Conservation (phyloP, 1,140 invertebrate genomes). For the Aphaenogaster ashmeadi region DNA sequence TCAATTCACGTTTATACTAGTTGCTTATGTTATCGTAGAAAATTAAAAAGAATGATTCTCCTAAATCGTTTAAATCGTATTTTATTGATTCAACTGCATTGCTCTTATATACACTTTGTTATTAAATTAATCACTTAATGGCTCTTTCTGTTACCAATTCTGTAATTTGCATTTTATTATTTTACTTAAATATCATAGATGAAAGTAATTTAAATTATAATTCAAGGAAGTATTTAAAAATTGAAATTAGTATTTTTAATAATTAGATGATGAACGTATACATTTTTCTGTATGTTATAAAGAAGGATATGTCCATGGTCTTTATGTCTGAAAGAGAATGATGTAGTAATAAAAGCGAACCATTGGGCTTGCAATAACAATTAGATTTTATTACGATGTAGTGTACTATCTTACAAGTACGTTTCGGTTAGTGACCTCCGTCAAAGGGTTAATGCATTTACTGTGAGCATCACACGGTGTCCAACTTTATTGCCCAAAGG, state of each 20-base stretch:
- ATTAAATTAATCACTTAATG: neutral
- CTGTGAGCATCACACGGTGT: neutral
- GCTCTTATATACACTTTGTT: too few relatives aligned
- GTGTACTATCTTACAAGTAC: neutral
- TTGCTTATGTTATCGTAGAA: too few relatives aligned
- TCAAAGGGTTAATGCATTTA: constrained; percentile 24
- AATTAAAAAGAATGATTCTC: too few relatives aligned
- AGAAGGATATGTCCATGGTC: neutral
- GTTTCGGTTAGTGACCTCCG: constrained; percentile 9
- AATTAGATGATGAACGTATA: neutral
- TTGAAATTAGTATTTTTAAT: neutral
- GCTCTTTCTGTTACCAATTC: neutral
- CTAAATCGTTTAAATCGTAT: too few relatives aligned
- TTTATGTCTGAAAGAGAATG: constrained; percentile 3
- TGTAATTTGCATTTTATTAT: constrained; percentile 6
- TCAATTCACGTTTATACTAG: too few relatives aligned
- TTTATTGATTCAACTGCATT: neutral
- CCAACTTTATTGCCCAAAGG: constrained; percentile 48
- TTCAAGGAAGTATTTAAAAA: neutral
- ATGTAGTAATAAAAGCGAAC: neutral
- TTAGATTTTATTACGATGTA: constrained; percentile 35
- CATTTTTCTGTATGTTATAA: neutral
- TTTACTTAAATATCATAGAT: neutral
- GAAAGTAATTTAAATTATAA: neutral
- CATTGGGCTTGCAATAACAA: constrained; percentile 18